phyloP scores from a whole-genome alignment of 2,888 invertebrate species.

The Nysson spinosus region DNA sequence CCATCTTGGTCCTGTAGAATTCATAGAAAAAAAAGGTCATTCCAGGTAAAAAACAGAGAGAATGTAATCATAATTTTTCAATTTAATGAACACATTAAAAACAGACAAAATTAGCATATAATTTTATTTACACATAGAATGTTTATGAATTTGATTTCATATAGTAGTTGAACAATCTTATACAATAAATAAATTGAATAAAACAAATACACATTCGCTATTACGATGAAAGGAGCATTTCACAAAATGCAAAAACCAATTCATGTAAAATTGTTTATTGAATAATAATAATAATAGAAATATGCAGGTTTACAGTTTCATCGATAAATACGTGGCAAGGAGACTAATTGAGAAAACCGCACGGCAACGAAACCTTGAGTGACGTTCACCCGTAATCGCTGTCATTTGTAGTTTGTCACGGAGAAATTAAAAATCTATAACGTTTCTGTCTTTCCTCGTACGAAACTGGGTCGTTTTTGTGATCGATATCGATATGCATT shows the following conservation, averaged over 20 bases:
- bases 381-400: conserved; percentile 44
- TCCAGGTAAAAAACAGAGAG: background rate
- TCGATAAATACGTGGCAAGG: background rate
- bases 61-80: too few relatives aligned
- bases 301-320: background rate
- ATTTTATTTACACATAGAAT: too few relatives aligned
- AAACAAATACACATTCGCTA: too few relatives aligned
- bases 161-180: too few relatives aligned
- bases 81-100: too few relatives aligned
- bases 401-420: conserved; percentile 52
- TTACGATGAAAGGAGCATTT: too few relatives aligned
- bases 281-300: background rate
- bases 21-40: background rate
- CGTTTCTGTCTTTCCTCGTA: conserved; percentile 5
- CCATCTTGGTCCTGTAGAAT: conserved; percentile 94
- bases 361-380: conserved; percentile 21
- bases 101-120: too few relatives aligned
- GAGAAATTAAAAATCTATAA: conserved; percentile 57
- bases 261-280: conserved; percentile 1
- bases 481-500: conserved; percentile 48
- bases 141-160: too few relatives aligned
- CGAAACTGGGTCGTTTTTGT: conserved; percentile 53
- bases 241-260: too few relatives aligned
- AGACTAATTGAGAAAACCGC: background rate
- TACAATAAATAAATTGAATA: too few relatives aligned